Percentiles rank a stretch among this genome's conserved stretches.
Conservation (phyloP, 2,888 invertebrate species). For the Villa cingulata region DNA sequence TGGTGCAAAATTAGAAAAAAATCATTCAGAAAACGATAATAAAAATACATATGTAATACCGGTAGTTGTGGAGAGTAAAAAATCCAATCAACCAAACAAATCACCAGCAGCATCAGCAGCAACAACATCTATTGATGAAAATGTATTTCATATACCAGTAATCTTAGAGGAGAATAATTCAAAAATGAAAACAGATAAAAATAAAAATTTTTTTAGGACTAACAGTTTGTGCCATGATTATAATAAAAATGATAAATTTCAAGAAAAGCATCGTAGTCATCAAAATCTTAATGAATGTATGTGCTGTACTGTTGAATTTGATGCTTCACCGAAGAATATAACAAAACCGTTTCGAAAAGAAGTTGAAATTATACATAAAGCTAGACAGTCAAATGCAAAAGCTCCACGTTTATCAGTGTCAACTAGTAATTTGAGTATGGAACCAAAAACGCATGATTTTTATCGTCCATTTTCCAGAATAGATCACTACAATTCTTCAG, state of each 20-base stretch:
- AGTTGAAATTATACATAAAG: constrained; percentile 29
- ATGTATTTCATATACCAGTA: background rate
- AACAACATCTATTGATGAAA: background rate
- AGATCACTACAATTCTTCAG: constrained; percentile 22
- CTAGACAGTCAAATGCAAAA: constrained; percentile 23
- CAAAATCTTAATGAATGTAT: constrained; percentile 36
- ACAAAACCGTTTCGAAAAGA: constrained; percentile 31
- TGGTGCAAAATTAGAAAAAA: background rate
- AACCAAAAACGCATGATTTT: background rate
- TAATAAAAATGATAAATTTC: constrained; percentile 1
- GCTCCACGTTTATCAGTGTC: constrained; percentile 30
- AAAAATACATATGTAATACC: background rate
- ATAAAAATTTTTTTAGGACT: background rate
- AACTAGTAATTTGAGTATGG: constrained; percentile 23
- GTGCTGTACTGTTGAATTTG: constrained; percentile 24
- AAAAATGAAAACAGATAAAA: background rate
- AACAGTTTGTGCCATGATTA: background rate
- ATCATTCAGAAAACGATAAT: background rate
- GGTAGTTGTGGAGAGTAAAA: background rate
- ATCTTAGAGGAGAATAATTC: background rate
- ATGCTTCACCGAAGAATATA: constrained; percentile 32
- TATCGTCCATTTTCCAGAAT: constrained; percentile 20
- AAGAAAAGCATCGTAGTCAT: constrained; percentile 25
- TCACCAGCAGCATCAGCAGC: background rate
- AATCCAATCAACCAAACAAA: background rate